Evolutionary conservation across 2,888 invertebrate species (phyloP).

Genomic region (Boloria euphrosyne): DNA sequence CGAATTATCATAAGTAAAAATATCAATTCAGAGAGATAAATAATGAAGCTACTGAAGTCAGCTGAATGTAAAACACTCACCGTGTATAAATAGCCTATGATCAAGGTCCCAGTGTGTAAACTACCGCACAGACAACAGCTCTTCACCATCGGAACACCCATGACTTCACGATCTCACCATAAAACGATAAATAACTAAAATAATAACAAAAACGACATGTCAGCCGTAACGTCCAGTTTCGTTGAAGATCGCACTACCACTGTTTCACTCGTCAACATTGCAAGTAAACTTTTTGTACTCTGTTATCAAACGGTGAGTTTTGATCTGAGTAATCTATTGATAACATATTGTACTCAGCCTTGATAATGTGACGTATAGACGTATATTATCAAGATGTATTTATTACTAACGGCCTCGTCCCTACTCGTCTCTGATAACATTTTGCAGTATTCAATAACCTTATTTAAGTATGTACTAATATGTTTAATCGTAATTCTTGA

Average conservation of each 20-base stretch:
- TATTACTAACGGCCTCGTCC: too few relatives aligned
- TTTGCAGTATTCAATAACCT: too few relatives aligned
- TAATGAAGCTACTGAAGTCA: not conserved
- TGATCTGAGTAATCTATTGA: constrained; percentile 28
- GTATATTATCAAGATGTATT: not conserved
- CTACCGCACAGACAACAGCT: constrained; percentile 66
- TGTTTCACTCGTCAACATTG: constrained; percentile 19
- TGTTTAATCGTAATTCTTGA: too few relatives aligned
- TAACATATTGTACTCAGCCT: constrained; percentile 20
- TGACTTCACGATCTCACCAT: constrained; percentile 35
- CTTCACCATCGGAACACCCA: constrained; percentile 73
- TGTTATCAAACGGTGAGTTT: constrained; percentile 28
- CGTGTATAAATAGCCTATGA: constrained; percentile 69
- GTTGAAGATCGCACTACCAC: constrained; percentile 26
- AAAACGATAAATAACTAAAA: not conserved
- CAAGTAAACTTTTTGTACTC: not conserved
- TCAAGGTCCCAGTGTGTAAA: constrained; percentile 66
- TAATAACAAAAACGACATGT: not conserved
- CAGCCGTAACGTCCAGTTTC: constrained; percentile 20
- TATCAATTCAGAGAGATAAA: not conserved
- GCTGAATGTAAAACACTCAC: constrained; percentile 50
- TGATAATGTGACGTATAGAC: not conserved
- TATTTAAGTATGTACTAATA: too few relatives aligned
- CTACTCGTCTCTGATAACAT: too few relatives aligned
- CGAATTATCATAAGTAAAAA: not conserved